Percentiles rank a stretch among this genome's conserved stretches.
These are phyloP conservation scores for Lycodopsis pacificus DNA, from an alignment of 2,797 vertebrate genomes.

Conservation along the genomic window DNA sequence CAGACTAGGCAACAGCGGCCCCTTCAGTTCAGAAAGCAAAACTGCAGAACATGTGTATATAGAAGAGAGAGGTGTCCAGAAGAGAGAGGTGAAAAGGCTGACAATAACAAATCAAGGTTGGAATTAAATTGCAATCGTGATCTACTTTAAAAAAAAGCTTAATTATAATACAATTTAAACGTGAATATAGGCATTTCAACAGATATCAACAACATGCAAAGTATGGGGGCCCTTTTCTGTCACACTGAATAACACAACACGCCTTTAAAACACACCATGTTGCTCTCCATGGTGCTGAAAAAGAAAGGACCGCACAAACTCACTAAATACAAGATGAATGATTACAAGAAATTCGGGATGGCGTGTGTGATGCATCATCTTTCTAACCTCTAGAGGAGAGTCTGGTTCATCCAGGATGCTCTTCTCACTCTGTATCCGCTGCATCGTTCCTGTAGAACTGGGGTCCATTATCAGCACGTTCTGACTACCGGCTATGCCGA, in stretches of 20 bases:
- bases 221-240: fast-evolving
- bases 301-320: fast-evolving
- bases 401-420: no score
- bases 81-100: background rate
- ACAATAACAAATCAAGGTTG: background rate
- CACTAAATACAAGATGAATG: fast-evolving
- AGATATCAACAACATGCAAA: background rate
- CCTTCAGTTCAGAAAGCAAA: slow-evolving; percentile 50
- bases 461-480: no score
- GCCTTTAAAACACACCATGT: fast-evolving
- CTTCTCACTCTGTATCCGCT: no score
- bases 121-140: background rate
- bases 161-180: background rate
- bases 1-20: slow-evolving; percentile 70
- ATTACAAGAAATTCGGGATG: background rate
- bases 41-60: slow-evolving; percentile 28
- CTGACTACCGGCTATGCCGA: no score
- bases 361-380: background rate
- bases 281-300: slow-evolving; percentile 53
- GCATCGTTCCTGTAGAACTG: no score
- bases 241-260: background rate
- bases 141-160: background rate
- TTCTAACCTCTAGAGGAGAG: no score
- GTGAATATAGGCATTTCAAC: fast-evolving
- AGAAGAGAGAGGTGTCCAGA: no score